phyloP scores from a whole-genome alignment of 2,113 vertebrate species.

The Phylloscopus trochilus region DNA sequence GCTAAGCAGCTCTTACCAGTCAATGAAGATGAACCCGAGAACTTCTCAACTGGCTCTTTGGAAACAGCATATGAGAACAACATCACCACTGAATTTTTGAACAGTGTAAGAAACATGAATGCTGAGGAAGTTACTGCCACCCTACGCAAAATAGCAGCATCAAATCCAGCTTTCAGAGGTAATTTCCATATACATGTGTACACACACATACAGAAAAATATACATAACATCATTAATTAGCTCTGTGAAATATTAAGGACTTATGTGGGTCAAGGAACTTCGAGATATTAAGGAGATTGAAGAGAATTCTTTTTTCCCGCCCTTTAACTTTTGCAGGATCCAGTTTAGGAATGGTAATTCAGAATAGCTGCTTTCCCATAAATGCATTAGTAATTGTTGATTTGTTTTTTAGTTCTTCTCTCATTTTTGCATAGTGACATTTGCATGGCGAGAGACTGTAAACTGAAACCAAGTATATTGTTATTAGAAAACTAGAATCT shows the following conservation, averaged over 20 bases:
- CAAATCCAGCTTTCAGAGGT: constrained; percentile 67
- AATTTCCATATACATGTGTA: background rate
- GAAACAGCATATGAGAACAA: background rate
- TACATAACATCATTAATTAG: background rate
- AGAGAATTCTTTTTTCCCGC: background rate
- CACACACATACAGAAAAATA: background rate
- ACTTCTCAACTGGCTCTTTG: background rate
- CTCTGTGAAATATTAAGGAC: background rate
- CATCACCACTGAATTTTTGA: constrained; percentile 36
- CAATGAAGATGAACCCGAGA: background rate
- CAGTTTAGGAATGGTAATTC: background rate
- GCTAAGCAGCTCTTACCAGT: background rate
- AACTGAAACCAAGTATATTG: background rate
- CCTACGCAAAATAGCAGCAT: constrained; percentile 46
- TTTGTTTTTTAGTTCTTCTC: background rate
- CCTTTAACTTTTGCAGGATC: background rate
- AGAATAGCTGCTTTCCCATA: background rate
- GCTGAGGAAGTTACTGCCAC: constrained; percentile 51
- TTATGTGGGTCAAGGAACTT: background rate
- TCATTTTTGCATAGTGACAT: background rate
- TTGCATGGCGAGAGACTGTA: background rate
- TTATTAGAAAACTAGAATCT: background rate
- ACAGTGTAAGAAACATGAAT: constrained; percentile 59
- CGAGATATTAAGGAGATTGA: background rate
- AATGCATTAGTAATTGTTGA: background rate